Base-by-base conservation (phyloP, 2,888 invertebrate genomes). In the Drosophila multiciliata region DNA sequence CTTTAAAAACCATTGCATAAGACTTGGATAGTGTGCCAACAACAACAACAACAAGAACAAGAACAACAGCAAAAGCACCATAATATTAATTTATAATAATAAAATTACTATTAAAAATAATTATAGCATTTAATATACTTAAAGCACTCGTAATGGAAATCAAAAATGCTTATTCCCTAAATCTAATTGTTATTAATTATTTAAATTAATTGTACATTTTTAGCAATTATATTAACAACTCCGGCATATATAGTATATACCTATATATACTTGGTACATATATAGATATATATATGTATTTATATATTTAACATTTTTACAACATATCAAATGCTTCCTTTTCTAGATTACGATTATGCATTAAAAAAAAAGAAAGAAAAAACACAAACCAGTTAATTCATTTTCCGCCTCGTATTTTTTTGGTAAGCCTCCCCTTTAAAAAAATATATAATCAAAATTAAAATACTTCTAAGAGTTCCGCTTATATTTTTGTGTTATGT, bases 21-120 rank as follows among this genome's bases (percentile, higher is more conserved):
- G 92, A 92, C 92, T 92, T 92, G 90, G 90, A 91, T 89, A 91
- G 90, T 89, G 93, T 92, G 92, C 92, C 93, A 92, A 90, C 85
- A 88, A 75, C 36, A 73, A 77, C 32, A 73, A 59, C 29, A 65
- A 67, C 7, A 67, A 53, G 36, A 78, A 52, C 33, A 60, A 55
- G 45, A 15, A 20, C 4, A 45, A 45, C 4, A 40, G 1, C 20
- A 45, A 45, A 12, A 45, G 36, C 12, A 60, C 38, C 23, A 60
- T 53, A 69, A 58, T 50, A 54, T 70, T 67, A 61, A 73, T 53
- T 52, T 49, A 67, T 45, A 52, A 65, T 48, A 66, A 49, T 66
- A 64, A 59, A 77, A 38, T 12, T 15, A 52, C 69, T 54, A 45
- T 32, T 52, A 35, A 61, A 36, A 64, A 66, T 54, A 73, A 73